Evolutionary conservation across 2,113 vertebrate species (phyloP).

Genomic region (Scalopus aquaticus): DNA sequence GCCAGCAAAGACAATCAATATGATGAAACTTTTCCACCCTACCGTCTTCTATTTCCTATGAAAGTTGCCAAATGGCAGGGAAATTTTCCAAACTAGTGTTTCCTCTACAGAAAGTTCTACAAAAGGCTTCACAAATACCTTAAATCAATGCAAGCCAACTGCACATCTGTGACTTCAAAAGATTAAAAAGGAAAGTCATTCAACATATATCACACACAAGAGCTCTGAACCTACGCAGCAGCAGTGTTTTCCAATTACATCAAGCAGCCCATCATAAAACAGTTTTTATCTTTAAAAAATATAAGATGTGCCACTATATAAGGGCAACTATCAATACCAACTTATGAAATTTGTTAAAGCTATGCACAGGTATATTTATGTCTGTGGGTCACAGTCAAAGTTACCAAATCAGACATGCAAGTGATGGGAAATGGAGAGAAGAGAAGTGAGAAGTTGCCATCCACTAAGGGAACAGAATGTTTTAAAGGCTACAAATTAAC

Average conservation of each 20-base stretch:
- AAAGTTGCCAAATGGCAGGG: constrained; percentile 79
- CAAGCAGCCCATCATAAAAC: not conserved
- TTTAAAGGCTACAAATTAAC: not conserved
- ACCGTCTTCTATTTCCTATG: constrained; percentile 79
- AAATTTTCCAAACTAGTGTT: constrained; percentile 79
- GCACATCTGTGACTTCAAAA: rapidly evolving
- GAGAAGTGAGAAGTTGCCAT: not conserved
- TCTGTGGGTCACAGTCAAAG: not conserved
- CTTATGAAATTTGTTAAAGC: not conserved
- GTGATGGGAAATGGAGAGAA: not conserved
- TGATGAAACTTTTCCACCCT: constrained; percentile 78
- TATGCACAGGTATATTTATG: not conserved
- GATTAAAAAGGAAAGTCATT: not conserved
- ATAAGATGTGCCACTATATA: not conserved
- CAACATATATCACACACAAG: not conserved
- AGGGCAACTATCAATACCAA: not conserved
- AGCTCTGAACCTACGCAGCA: no score
- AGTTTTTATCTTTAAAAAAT: not conserved
- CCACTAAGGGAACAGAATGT: not conserved
- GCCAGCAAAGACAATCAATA: constrained; percentile 53
- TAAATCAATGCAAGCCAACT: constrained; percentile 55
- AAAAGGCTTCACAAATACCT: constrained; percentile 71
- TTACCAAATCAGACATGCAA: not conserved
- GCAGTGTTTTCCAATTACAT: not conserved
- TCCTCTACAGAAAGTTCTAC: constrained; percentile 80